Conservation (phyloP, 2,113 vertebrate species). For the Oreotrochilus melanogaster region DNA sequence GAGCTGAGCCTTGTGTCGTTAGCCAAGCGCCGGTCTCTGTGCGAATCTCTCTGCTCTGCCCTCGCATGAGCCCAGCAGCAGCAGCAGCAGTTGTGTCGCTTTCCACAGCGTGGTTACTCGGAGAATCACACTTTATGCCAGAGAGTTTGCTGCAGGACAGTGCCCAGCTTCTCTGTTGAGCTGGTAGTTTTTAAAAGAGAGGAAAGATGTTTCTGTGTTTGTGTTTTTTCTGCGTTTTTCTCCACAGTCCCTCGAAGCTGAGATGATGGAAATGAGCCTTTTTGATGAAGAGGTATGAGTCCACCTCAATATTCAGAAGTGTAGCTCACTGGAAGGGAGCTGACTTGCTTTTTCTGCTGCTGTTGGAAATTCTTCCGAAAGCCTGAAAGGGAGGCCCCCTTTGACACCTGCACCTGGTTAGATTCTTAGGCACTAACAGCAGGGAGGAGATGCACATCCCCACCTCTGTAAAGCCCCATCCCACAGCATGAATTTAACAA, state of each 20-base stretch:
- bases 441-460: neutral
- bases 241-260: neutral
- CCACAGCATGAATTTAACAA: neutral
- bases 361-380: neutral
- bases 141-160: neutral
- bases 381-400: neutral
- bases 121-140: neutral
- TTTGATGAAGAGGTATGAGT: neutral
- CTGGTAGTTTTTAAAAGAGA: neutral
- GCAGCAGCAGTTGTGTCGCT: neutral
- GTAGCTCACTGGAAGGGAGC: neutral
- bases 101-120: neutral
- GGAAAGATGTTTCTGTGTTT: neutral
- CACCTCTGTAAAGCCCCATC: neutral
- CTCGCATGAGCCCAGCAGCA: neutral
- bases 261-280: neutral
- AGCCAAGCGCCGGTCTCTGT: slow-evolving; percentile 5
- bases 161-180: neutral
- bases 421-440: neutral
- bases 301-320: neutral
- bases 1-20: neutral
- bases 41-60: neutral
- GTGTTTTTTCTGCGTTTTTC: neutral
- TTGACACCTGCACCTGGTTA: neutral
- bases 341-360: neutral